Evolutionary conservation across 2,797 vertebrate species (phyloP), one percentile per base, ranked within the genome.

Genomic region (Alosa sapidissima): DNA sequence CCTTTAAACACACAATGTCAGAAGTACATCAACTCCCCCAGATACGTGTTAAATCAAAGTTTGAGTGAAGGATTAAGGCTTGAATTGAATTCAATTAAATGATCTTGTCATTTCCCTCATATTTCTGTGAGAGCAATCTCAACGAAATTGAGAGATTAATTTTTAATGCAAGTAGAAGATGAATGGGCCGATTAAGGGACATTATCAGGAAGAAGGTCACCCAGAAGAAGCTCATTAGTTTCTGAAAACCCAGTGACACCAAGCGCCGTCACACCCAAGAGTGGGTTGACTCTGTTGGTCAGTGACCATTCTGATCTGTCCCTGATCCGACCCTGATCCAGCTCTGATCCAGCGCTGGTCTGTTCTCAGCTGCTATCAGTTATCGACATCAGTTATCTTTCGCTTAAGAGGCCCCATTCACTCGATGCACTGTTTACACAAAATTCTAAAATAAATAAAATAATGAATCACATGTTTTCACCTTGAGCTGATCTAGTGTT

Each of bases 401-500:
- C 49, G 11, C 9, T 10, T 51, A 10, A 51, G 1, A 21, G 5
- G 55, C 55, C 55, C 55, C 19, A 52, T 58, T 58, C 54, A 55
- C 19, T 55, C 55, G 1, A 58, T 58, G 19, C 19, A 13, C 2
- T 58, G 19, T 58, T 55, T 19, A 19, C 19, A 5, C 16, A 16
- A 21, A 21, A 19, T n/a, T 3, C 8, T 51, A 60, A 1, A 5
- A 60, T 60, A 60, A 60, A 60, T 60, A 65, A 13, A 68, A 33
- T 33, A 33, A 33, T 68, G 24, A 65, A 68, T 41, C 41, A 41
- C 41, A 28, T 28, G 41, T 41, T 41, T 41, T 19, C 14, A 7
- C 68, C 68, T 78, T 78, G 41, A 45, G 65, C 65, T 41, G 72
- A 7, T 19, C 47, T 47, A 72, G 72, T 78, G 72, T 47, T 78